Evolutionary conservation across 2,113 vertebrate genomes (phyloP), one percentile per base, ranked within the genome.

Genomic region (Corythaeola cristata): DNA sequence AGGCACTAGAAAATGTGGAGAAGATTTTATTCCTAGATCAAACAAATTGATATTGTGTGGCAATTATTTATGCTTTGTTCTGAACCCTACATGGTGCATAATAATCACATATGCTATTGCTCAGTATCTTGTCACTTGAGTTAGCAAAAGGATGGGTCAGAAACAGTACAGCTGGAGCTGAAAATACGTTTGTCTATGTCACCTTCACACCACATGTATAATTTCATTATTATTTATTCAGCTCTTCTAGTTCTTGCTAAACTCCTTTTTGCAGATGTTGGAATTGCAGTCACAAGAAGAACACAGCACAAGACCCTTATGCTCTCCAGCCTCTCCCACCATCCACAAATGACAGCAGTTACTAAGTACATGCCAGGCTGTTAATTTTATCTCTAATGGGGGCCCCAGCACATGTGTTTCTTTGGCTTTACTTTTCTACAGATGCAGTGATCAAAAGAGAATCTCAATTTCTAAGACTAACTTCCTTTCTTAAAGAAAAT

Each of bases 31-130:
- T 94, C 69, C 66, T 23, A 78, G 66, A 93, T 95, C 77, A 91
- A 94, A 87, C 44, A 85, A 88, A 89, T 24, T 75, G 32, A 88
- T 92, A 91, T 6, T 72, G 33, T 79, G 76, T 19, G 23, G 86
- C 32, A 93, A 88, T 92, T 92, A 78, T 85, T 81, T 85, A 66
- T 92, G 76, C 73, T 94, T 93, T 95, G 83, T 81, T 96, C 73
- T 95, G 85, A 94, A 87, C 73, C 27, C 90, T 82, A 41, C 77
- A 24, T 64, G 85, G 64, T 78, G 79, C 68, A 62, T 87, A 52
- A 80, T 53, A 96, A 93, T 64, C 80, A 78, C 94, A 92, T 77
- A 75, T 68, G 87, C 39, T 93, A 11, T 82, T 93, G 62, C 56
- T 89, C 66, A 76, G 58, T 82, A 11, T 69, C 56, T 78, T 91